A percentile compares a stretch with the other conserved stretches of the same genome.
These are phyloP conservation scores for Cirrhinus mrigala DNA, from an alignment of 2,797 vertebrate species.

Conservation along the genomic window DNA sequence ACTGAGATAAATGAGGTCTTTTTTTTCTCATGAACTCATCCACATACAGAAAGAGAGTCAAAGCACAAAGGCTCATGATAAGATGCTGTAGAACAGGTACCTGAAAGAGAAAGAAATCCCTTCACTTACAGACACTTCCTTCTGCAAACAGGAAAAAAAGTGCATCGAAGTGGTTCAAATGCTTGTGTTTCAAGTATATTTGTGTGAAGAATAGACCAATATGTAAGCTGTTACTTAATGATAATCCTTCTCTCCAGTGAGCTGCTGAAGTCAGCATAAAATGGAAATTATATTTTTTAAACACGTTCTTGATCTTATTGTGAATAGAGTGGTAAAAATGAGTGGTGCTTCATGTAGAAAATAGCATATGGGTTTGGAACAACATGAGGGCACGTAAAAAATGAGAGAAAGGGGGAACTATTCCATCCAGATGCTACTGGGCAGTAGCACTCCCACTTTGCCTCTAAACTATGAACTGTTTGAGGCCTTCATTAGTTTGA, in stretches of 20 bases:
- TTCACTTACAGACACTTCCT: neutral
- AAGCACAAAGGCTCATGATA: neutral
- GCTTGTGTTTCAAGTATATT: neutral
- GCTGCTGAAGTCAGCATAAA: neutral
- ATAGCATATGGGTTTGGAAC: neutral
- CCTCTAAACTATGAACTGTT: slow-evolving; percentile 19
- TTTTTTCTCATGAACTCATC: neutral
- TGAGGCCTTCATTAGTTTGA: neutral
- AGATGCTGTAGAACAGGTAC: neutral
- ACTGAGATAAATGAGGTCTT: neutral
- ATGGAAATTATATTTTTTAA: neutral
- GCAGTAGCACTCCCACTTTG: neutral
- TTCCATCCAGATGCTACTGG: neutral
- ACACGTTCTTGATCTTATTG: neutral
- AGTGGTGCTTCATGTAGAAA: neutral
- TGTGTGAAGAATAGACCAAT: neutral
- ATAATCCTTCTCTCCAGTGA: neutral
- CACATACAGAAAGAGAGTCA: neutral
- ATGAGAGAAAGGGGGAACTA: neutral
- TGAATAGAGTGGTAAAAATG: too few species aligned
- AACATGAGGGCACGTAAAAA: neutral
- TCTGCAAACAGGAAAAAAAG: neutral
- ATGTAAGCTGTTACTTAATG: neutral
- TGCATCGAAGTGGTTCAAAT: neutral
- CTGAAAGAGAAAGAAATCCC: slow-evolving; percentile 20